These are phyloP conservation scores for Chelonoidis abingdonii DNA, from an alignment of 2,113 vertebrate species.

Conservation along the genomic window DNA sequence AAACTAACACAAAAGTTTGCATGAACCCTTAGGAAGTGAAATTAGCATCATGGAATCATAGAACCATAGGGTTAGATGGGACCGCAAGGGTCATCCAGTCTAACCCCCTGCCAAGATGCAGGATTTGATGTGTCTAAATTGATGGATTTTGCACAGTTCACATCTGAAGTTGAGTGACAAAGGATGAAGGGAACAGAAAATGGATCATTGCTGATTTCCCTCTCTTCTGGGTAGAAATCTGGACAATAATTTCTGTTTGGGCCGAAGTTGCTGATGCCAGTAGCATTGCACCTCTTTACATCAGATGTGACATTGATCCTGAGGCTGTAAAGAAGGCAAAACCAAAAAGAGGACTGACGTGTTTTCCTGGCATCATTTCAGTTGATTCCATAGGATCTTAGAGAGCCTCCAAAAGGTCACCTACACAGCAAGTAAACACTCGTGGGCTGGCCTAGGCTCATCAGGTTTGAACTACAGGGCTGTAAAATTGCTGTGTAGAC, in stretches of 20 bases:
- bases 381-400: fast-evolving
- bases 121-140: neutral
- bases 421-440: neutral
- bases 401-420: neutral
- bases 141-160: neutral
- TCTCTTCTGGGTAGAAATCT: neutral
- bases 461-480: neutral
- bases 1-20: fast-evolving
- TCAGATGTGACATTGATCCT: neutral
- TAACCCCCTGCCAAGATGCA: neutral
- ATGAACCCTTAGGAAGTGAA: fast-evolving
- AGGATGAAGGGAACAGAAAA: neutral
- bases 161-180: neutral
- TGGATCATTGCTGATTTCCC: neutral
- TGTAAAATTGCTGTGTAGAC: neutral
- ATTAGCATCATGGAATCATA: neutral
- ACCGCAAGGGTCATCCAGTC: neutral
- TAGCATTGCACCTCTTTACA: neutral
- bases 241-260: neutral
- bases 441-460: fast-evolving
- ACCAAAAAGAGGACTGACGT: too few species aligned
- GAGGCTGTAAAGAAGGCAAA: neutral
- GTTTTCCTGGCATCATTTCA: neutral
- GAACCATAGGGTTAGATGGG: neutral
- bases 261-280: fast-evolving